Percentiles rank a stretch among this genome's conserved stretches.
Conservation (phyloP, 1,140 invertebrate species). For the Solenopsis invicta region DNA sequence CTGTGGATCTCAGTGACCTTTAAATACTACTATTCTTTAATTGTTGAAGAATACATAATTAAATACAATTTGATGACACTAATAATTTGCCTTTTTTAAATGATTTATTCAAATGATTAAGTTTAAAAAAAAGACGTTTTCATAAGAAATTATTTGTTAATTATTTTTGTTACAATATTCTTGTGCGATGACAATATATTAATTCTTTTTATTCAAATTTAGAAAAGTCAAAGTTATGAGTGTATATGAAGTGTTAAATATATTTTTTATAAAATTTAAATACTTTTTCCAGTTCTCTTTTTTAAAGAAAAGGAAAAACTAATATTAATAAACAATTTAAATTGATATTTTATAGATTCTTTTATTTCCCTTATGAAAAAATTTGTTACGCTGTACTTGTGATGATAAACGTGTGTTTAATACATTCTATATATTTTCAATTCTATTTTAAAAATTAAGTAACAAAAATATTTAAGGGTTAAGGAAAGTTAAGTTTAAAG, state of each 20-base stretch:
- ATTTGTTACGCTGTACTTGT: neutral
- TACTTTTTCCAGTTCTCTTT: neutral
- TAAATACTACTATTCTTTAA: slow-evolving; percentile 60
- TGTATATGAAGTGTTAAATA: neutral
- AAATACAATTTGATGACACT: neutral
- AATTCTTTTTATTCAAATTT: slow-evolving; percentile 9
- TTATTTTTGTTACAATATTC: neutral
- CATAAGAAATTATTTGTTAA: neutral
- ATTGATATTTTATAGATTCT: slow-evolving; percentile 12
- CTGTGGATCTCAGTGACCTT: slow-evolving; percentile 85
- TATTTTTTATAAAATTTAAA: neutral
- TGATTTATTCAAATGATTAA: neutral
- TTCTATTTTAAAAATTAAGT: neutral
- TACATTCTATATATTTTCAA: neutral
- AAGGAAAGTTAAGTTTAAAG: too few species aligned
- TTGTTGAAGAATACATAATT: neutral
- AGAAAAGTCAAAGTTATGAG: neutral
- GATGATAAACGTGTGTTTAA: neutral
- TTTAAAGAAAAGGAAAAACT: neutral
- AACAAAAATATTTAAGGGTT: slow-evolving; percentile 6
- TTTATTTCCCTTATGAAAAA: neutral
- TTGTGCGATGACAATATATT: neutral
- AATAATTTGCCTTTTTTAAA: neutral
- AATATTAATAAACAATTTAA: slow-evolving; percentile 45
- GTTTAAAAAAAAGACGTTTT: slow-evolving; percentile 1